These are phyloP conservation scores for Capricornis sumatraensis DNA, from an alignment of 2,113 vertebrate species.

Conservation along the genomic window DNA sequence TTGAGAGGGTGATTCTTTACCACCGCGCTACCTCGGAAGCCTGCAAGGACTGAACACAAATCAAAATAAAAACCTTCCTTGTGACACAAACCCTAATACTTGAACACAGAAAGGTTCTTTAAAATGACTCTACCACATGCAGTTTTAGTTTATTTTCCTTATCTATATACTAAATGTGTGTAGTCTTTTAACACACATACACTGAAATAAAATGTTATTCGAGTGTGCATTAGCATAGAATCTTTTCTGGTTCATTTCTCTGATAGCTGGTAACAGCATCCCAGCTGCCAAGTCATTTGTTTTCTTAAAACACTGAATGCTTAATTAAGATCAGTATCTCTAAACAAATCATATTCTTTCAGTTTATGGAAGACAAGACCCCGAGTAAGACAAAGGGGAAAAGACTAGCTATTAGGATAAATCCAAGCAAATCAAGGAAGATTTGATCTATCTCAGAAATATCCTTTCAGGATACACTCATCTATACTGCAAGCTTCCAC, in stretches of 20 bases:
- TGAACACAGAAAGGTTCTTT: neutral
- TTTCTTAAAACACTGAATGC: neutral
- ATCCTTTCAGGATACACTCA: neutral
- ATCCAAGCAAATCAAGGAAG: constrained; percentile 9
- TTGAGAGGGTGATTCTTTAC: neutral
- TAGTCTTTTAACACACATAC: neutral
- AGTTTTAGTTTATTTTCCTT: neutral
- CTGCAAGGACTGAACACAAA: neutral
- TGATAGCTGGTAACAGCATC: neutral
- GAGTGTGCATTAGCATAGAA: neutral
- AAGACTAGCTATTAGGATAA: neutral
- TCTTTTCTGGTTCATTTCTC: neutral
- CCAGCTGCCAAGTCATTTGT: neutral
- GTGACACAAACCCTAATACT: neutral
- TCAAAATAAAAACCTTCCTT: neutral
- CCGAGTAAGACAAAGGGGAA: neutral
- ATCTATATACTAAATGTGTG: neutral
- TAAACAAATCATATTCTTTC: constrained; percentile 17
- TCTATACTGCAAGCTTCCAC: neutral
- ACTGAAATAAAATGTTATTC: neutral
- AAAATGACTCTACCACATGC: neutral
- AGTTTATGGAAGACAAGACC: neutral
- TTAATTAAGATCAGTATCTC: neutral
- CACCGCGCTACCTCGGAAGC: neutral
- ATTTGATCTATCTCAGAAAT: neutral